Conservation (phyloP, 2,113 vertebrate genomes). For the Hepsetus odoe region DNA sequence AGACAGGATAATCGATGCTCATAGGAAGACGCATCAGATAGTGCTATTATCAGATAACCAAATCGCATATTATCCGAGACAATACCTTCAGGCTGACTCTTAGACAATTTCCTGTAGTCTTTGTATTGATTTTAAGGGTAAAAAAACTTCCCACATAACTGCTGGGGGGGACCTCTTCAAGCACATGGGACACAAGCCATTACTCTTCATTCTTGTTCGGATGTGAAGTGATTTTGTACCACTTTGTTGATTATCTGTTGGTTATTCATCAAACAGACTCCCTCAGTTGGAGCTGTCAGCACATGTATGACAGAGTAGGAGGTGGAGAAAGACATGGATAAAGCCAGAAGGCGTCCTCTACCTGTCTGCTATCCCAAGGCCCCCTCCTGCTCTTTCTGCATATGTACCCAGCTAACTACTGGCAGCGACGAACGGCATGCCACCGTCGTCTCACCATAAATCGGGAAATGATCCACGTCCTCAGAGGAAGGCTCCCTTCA, state of each 20-base stretch:
- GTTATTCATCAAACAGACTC: conserved; percentile 47
- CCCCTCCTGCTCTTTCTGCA: conserved; percentile 18
- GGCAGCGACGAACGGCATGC: conserved; percentile 26
- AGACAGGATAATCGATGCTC: conserved; percentile 51
- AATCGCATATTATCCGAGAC: conserved; percentile 31
- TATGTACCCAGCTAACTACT: background rate
- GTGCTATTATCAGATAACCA: conserved; percentile 48
- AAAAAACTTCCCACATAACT: conserved; percentile 22
- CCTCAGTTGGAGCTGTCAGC: conserved; percentile 49
- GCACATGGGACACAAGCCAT: conserved; percentile 30
- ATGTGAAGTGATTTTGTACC: conserved; percentile 1
- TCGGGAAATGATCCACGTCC: conserved; percentile 67
- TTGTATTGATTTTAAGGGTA: conserved; percentile 39
- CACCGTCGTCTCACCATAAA: conserved; percentile 47
- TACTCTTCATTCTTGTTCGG: conserved; percentile 32
- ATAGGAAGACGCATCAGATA: conserved; percentile 38
- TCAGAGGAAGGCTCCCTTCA: conserved; percentile 64
- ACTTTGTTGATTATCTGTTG: conserved; percentile 54
- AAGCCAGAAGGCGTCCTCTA: conserved; percentile 54
- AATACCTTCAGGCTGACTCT: conserved; percentile 22
- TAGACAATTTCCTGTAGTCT: conserved; percentile 30
- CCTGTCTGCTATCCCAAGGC: conserved; percentile 49
- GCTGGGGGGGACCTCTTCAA: background rate
- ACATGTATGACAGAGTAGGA: conserved; percentile 62
- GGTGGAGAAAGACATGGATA: conserved; percentile 64